Conservation (phyloP, 2,888 invertebrate genomes). For the Cryptocephalus primarius region DNA sequence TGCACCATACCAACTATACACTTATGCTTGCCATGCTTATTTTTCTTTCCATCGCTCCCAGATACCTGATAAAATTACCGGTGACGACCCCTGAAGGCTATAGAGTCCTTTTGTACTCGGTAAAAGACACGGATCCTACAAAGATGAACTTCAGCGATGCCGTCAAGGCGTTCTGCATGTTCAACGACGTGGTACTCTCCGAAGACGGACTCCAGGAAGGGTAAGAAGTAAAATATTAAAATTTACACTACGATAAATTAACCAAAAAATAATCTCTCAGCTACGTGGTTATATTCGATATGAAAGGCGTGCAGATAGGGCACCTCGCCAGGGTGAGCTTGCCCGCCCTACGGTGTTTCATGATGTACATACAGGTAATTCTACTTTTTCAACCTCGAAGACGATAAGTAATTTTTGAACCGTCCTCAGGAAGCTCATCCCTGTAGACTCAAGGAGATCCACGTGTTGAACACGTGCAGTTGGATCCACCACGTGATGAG, state of each 20-base stretch:
- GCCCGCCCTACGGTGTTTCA: conserved; percentile 51
- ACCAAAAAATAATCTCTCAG: conserved; percentile 16
- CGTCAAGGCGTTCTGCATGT: conserved; percentile 54
- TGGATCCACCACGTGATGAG: conserved; percentile 60
- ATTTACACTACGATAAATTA: background rate
- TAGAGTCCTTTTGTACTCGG: conserved; percentile 48
- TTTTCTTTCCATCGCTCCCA: conserved; percentile 29
- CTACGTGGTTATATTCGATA: conserved; percentile 56
- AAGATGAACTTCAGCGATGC: conserved; percentile 53
- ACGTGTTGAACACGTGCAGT: conserved; percentile 54
- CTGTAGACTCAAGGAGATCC: conserved; percentile 52
- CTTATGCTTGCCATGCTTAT: too few species aligned
- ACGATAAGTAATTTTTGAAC: too few species aligned
- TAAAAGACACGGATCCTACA: conserved; percentile 49
- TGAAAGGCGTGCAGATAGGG: conserved; percentile 55
- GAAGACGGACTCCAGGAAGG: conserved; percentile 43
- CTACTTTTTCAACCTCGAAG: background rate
- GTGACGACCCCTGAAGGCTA: conserved; percentile 51
- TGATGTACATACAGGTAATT: conserved; percentile 57
- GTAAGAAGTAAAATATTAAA: conserved; percentile 17
- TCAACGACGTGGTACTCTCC: conserved; percentile 52
- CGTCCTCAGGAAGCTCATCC: conserved; percentile 51
- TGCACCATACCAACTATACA: too few species aligned
- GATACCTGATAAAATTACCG: conserved; percentile 51
- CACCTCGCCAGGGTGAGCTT: conserved; percentile 53